A percentile compares a stretch with the other conserved stretches of the same genome.
Evolutionary conservation across 2,888 invertebrate genomes (phyloP).

Genomic region (Lasioglossum figueresi): DNA sequence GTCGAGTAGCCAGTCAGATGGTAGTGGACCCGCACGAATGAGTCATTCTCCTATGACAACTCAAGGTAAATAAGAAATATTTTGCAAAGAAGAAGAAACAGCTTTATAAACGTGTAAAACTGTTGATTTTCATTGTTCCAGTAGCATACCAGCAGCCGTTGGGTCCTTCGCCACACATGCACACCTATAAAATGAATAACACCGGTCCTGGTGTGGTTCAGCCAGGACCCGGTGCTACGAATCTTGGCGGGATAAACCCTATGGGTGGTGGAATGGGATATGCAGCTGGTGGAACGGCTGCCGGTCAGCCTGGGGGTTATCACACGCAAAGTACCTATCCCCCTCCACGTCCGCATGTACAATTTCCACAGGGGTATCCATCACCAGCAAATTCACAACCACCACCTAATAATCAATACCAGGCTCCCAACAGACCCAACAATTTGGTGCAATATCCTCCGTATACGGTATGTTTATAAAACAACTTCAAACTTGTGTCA

Average conservation of each 20-base stretch:
- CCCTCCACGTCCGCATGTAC: conserved; percentile 84
- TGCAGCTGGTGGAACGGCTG: conserved; percentile 79
- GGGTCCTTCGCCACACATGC: conserved; percentile 87
- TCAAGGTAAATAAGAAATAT: conserved; percentile 82
- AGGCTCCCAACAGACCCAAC: conserved; percentile 80
- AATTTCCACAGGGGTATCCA: conserved; percentile 83
- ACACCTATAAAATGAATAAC: conserved; percentile 87
- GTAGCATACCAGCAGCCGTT: conserved; percentile 87
- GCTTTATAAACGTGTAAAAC: background rate
- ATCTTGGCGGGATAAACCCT: conserved; percentile 79
- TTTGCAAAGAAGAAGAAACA: too few species aligned
- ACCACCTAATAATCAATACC: conserved; percentile 82
- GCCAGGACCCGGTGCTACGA: conserved; percentile 84
- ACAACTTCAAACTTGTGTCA: background rate
- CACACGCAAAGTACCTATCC: conserved; percentile 82
- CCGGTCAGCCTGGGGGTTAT: conserved; percentile 85
- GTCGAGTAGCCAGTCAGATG: conserved; percentile 89
- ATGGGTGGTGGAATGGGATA: conserved; percentile 81
- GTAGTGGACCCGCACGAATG: conserved; percentile 87
- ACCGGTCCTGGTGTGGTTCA: conserved; percentile 84
- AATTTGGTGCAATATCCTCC: conserved; percentile 83
- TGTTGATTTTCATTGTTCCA: conserved; percentile 53
- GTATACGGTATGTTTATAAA: conserved; percentile 75
- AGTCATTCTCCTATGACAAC: conserved; percentile 90
- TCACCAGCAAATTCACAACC: conserved; percentile 81